Percentiles rank a stretch among this genome's conserved stretches.
Conservation (phyloP, 92 coral and sea anemone species). For the Pocillopora meandrina region DNA sequence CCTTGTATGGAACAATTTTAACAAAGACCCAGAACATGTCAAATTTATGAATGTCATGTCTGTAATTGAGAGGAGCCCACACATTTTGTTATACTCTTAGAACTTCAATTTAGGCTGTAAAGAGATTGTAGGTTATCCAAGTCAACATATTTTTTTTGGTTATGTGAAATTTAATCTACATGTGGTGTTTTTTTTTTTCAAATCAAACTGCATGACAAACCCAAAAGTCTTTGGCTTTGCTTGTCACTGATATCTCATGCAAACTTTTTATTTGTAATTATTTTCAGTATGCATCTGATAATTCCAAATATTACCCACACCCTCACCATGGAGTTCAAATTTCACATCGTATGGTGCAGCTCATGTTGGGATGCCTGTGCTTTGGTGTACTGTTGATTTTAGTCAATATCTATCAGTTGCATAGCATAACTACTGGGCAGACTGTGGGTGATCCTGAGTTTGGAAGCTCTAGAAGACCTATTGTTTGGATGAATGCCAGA, state of each 20-base stretch:
- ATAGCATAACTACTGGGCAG: constrained; percentile 56
- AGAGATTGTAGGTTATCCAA: too few species aligned
- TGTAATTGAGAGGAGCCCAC: too few species aligned
- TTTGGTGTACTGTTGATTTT: constrained; percentile 86
- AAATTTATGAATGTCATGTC: too few species aligned
- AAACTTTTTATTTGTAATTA: neutral
- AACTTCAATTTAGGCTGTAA: too few species aligned
- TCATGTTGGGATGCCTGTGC: constrained; percentile 73
- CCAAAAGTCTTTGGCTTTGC: too few species aligned
- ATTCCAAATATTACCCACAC: constrained; percentile 46
- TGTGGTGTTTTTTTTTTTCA: too few species aligned
- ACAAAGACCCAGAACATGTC: too few species aligned
- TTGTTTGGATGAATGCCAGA: constrained; percentile 86
- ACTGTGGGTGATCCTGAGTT: constrained; percentile 58
- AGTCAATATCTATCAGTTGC: constrained; percentile 81
- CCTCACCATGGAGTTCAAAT: constrained; percentile 40
- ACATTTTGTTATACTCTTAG: too few species aligned
- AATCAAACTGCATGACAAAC: too few species aligned
- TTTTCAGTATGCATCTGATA: constrained; percentile 42
- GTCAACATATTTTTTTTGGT: too few species aligned
- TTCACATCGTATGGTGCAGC: constrained; percentile 50
- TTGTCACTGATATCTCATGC: neutral
- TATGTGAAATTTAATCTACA: too few species aligned
- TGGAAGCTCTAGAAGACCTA: constrained; percentile 56
- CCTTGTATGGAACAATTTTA: too few species aligned